Percentiles rank a stretch among this genome's conserved stretches.
These are phyloP conservation scores for Clarias magur DNA, from an alignment of 2,113 vertebrate genomes.

Conservation along the genomic window DNA sequence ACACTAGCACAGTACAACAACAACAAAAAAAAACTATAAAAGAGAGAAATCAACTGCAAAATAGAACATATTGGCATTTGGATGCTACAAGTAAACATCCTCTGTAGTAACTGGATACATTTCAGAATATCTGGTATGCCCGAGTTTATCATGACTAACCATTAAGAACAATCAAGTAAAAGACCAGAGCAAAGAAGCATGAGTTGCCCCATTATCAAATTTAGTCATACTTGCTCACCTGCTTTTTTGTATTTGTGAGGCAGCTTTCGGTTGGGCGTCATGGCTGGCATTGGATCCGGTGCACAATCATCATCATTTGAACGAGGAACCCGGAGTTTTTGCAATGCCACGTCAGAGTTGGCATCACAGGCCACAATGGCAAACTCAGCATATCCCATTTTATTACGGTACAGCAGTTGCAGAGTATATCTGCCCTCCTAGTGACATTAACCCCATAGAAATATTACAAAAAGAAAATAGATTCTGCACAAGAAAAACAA, in stretches of 20 bases:
- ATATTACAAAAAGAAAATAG: neutral
- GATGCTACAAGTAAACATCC: neutral
- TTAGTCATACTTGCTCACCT: neutral
- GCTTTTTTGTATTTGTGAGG: neutral
- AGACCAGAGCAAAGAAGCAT: neutral
- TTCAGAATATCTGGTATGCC: neutral
- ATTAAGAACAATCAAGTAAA: neutral
- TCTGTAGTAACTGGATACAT: neutral
- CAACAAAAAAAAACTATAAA: no score
- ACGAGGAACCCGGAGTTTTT: neutral
- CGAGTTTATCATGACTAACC: neutral
- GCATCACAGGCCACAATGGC: constrained; percentile 50
- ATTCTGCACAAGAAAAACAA: neutral
- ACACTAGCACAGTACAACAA: neutral
- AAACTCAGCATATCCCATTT: constrained; percentile 23
- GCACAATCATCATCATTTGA: neutral
- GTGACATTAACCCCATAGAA: neutral
- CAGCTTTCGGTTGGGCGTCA: neutral
- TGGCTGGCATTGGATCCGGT: neutral
- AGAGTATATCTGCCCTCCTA: constrained; percentile 57
- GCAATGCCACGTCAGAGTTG: neutral
- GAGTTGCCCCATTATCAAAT: neutral
- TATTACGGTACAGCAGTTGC: constrained; percentile 51
- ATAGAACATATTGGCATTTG: neutral
- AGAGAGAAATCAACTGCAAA: neutral